Evolutionary conservation across 2,888 invertebrate species (phyloP).

Genomic region (Lumbricus terrestris): DNA sequence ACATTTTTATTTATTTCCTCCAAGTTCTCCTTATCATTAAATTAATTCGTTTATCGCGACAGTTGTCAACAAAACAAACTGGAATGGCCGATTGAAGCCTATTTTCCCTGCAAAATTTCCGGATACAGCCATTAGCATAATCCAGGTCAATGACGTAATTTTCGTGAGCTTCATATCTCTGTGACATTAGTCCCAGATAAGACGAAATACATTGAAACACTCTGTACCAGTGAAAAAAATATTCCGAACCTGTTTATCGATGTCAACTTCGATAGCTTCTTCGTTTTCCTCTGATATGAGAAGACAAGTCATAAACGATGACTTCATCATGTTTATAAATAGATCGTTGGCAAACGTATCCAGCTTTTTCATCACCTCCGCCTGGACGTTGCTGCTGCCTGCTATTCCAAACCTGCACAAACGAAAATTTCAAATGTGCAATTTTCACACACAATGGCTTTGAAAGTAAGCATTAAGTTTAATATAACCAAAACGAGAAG

Average conservation of each 20-base stretch:
- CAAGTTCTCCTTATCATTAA: too few relatives aligned
- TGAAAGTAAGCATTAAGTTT: not conserved
- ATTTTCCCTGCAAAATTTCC: too few relatives aligned
- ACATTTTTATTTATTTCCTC: too few relatives aligned
- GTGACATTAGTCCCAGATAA: too few relatives aligned
- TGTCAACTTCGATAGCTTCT: conserved; percentile 82
- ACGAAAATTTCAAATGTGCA: not conserved
- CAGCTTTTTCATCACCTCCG: conserved; percentile 72
- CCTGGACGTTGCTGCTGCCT: conserved; percentile 31
- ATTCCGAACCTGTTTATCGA: conserved; percentile 68
- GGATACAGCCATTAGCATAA: too few relatives aligned
- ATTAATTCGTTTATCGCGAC: too few relatives aligned
- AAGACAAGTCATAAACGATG: conserved; percentile 86
- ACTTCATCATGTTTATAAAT: conserved; percentile 93
- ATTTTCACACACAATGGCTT: not conserved
- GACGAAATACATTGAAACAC: not conserved
- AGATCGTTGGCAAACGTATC: conserved; percentile 94
- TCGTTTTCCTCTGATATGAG: conserved; percentile 95
- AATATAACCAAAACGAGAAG: not conserved
- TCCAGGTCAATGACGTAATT: too few relatives aligned
- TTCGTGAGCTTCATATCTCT: too few relatives aligned
- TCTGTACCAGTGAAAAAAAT: not conserved
- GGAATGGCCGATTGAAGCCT: too few relatives aligned
- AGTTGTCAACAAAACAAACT: too few relatives aligned
- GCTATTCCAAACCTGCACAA: conserved; percentile 33